Evolutionary conservation across 2,113 vertebrate genomes (phyloP).

Genomic region (Cryptotis parvus): DNA sequence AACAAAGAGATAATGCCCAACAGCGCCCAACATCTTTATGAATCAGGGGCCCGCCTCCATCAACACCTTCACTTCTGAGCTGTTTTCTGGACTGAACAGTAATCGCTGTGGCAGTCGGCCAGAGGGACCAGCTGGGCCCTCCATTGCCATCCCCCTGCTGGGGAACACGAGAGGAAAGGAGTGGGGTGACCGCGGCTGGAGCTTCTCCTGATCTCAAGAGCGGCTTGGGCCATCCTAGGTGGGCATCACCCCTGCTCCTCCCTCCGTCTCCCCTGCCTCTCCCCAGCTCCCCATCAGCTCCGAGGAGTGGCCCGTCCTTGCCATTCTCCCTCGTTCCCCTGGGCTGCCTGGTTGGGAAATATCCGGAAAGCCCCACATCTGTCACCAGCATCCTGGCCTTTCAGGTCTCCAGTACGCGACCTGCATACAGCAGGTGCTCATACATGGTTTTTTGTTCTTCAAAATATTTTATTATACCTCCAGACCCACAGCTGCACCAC

Average conservation of each 20-base stretch:
- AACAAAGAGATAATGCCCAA: background rate
- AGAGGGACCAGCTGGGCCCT: background rate
- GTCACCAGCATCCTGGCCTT: background rate
- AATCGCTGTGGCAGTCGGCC: rapidly evolving
- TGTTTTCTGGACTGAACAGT: background rate
- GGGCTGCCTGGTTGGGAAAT: background rate
- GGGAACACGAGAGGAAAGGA: background rate
- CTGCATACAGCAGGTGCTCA: background rate
- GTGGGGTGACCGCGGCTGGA: background rate
- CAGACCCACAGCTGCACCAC: too few species aligned
- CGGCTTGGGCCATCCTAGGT: background rate
- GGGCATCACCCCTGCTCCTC: background rate
- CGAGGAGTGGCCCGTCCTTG: background rate
- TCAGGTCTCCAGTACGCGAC: background rate
- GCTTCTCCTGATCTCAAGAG: background rate
- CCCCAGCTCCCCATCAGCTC: too few species aligned
- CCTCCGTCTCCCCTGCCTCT: too few species aligned
- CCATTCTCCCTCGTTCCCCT: background rate
- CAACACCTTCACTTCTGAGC: background rate
- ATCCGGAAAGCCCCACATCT: background rate
- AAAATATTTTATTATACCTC: too few species aligned
- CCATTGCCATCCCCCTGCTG: rapidly evolving
- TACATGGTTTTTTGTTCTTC: too few species aligned
- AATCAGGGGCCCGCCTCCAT: rapidly evolving
- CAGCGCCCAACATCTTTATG: background rate